Evolutionary conservation across 2,888 invertebrate genomes (phyloP).

Genomic region (Mayetiola destructor): DNA sequence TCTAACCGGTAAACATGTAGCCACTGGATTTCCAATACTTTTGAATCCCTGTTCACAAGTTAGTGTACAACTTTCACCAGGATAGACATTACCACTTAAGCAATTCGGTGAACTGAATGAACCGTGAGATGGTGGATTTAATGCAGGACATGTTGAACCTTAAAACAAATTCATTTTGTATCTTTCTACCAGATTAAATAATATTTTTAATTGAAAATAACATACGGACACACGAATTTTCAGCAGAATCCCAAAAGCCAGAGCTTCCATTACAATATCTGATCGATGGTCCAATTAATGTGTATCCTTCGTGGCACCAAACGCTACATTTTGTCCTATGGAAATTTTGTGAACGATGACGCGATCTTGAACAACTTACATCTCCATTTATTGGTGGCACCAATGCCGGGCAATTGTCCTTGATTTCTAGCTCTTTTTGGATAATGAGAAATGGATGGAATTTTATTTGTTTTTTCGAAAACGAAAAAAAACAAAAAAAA

Average conservation of each 20-base stretch:
- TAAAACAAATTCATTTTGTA: conserved; percentile 14
- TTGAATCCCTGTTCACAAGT: conserved; percentile 38
- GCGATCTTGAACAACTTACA: conserved; percentile 30
- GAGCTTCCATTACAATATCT: conserved; percentile 38
- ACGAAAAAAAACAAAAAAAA: too few species aligned
- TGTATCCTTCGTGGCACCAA: conserved; percentile 37
- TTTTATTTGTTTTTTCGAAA: background rate
- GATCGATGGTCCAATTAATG: conserved; percentile 38
- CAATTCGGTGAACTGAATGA: conserved; percentile 40
- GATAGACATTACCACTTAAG: conserved; percentile 33
- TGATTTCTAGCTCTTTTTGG: conserved; percentile 22
- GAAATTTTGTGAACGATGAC: conserved; percentile 30
- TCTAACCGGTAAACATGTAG: conserved; percentile 28
- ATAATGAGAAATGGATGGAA: background rate
- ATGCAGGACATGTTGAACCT: conserved; percentile 34
- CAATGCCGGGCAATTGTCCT: conserved; percentile 28
- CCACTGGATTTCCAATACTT: conserved; percentile 26
- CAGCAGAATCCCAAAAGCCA: conserved; percentile 38
- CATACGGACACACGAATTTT: conserved; percentile 41
- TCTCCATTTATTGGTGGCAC: conserved; percentile 29
- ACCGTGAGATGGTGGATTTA: conserved; percentile 37
- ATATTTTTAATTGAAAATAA: conserved; percentile 18
- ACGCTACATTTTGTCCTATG: conserved; percentile 32
- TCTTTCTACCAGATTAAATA: background rate
- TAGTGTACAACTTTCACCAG: conserved; percentile 38